These are phyloP conservation scores for Indicator maculatus DNA, from an alignment of 2,113 vertebrate genomes.

Conservation along the genomic window DNA sequence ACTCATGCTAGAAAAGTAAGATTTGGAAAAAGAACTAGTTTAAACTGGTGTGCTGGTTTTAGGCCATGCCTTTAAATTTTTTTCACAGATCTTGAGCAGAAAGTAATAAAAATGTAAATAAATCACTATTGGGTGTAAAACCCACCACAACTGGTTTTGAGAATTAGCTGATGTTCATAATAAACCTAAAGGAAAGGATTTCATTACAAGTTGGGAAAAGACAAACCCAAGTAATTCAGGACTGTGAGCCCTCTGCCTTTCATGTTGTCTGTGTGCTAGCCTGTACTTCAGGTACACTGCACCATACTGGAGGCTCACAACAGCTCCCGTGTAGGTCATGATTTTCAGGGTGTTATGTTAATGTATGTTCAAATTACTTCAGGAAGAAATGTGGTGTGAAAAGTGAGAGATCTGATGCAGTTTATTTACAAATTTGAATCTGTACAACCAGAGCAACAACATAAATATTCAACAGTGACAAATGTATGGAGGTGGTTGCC, in stretches of 20 bases:
- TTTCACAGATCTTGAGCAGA: too few relatives aligned
- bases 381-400: not conserved
- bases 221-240: not conserved
- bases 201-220: not conserved
- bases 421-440: not conserved
- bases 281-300: not conserved
- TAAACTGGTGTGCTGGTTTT: not conserved
- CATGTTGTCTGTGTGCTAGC: not conserved
- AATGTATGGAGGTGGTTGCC: not conserved
- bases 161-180: not conserved
- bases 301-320: not conserved
- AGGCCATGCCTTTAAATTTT: too few relatives aligned
- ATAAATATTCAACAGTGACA: not conserved
- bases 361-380: not conserved
- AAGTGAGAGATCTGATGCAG: not conserved
- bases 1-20: not conserved
- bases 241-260: not conserved
- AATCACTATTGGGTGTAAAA: too few relatives aligned
- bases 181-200: not conserved
- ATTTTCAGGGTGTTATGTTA: rapidly evolving
- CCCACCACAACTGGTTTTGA: not conserved
- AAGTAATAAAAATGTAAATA: too few relatives aligned
- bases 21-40: not conserved
- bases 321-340: not conserved
- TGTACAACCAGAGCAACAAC: not conserved